phyloP scores from a whole-genome alignment of 2,113 vertebrate species.

The Centrocercus urophasianus region DNA sequence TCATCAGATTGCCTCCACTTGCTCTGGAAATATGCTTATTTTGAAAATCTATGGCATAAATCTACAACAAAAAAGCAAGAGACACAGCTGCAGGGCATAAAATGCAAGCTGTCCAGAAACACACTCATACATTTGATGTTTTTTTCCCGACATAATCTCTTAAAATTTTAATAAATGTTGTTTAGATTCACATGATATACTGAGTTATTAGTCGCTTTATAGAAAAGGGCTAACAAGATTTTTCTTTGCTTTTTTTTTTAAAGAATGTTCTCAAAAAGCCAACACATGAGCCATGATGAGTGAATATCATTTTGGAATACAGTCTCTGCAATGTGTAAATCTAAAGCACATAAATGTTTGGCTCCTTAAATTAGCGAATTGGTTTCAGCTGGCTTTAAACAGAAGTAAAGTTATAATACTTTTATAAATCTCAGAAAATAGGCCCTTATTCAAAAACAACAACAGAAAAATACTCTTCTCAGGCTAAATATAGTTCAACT shows the following conservation, averaged over 20 bases:
- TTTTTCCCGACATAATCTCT: not conserved
- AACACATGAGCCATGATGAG: not conserved
- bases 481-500: not conserved
- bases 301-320: not conserved
- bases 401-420: not conserved
- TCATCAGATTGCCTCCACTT: not conserved
- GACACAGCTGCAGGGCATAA: not conserved
- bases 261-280: not conserved
- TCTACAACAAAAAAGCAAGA: not conserved
- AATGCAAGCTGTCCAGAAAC: not conserved
- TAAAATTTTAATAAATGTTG: not conserved
- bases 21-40: not conserved
- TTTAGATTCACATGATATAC: not conserved
- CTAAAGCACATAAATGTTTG: not conserved
- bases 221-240: not conserved
- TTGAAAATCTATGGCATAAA: not conserved
- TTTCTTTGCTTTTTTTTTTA: not conserved
- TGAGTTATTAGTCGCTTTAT: not conserved
- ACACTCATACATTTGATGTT: accelerated
- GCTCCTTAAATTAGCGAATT: not conserved
- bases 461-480: not conserved
- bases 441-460: not conserved
- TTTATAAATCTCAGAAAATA: not conserved
- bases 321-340: not conserved
- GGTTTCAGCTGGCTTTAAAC: not conserved